These are phyloP conservation scores for Falco peregrinus DNA, from an alignment of 2,797 vertebrate species.

Conservation along the genomic window DNA sequence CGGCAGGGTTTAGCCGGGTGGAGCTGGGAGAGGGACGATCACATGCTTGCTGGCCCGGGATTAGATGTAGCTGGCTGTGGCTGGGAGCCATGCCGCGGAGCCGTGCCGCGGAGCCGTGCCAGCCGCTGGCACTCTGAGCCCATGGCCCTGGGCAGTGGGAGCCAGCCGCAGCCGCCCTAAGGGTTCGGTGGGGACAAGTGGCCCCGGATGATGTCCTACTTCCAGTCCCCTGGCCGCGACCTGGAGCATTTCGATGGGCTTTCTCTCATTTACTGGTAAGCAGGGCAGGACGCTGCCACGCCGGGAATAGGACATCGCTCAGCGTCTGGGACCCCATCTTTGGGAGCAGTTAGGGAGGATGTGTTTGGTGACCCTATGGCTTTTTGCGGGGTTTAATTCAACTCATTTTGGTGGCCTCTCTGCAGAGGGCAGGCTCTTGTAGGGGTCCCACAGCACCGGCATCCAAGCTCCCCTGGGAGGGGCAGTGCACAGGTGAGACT, in stretches of 20 bases:
- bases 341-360: rapidly evolving
- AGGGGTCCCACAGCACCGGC: neutral
- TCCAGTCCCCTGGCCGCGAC: slow-evolving; percentile 80
- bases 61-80: slow-evolving; percentile 16
- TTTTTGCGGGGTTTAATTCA: rapidly evolving
- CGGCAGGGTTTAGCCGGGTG: neutral
- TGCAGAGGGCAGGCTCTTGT: rapidly evolving
- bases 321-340: rapidly evolving
- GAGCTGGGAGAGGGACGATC: slow-evolving; percentile 38
- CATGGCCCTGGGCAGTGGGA: neutral
- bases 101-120: neutral
- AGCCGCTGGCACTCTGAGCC: neutral
- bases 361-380: rapidly evolving
- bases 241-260: slow-evolving; percentile 87
- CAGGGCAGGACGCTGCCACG: neutral
- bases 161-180: neutral
- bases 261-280: slow-evolving; percentile 90
- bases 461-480: neutral
- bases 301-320: rapidly evolving
- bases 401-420: neutral
- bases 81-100: neutral
- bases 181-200: neutral
- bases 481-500: neutral
- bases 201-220: slow-evolving; percentile 77
- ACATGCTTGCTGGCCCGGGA: slow-evolving; percentile 11